Evolutionary conservation across 2,113 vertebrate genomes (phyloP).

Genomic region (Mus pahari): DNA sequence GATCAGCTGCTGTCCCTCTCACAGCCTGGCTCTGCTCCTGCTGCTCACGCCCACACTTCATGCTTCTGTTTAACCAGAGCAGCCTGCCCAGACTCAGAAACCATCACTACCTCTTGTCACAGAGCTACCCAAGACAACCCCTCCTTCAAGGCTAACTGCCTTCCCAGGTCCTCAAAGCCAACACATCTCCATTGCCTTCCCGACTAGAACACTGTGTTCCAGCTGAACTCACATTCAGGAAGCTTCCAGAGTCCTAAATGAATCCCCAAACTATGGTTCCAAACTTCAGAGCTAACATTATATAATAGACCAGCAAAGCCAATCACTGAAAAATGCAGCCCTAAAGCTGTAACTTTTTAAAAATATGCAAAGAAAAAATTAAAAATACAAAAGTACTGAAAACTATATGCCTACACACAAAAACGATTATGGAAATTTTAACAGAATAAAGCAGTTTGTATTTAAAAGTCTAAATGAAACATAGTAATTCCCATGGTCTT

Average conservation of each 20-base stretch:
- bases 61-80: neutral
- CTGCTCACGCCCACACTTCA: neutral
- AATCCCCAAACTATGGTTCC: neutral
- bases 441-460: slow-evolving; percentile 71
- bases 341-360: neutral
- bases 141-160: neutral
- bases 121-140: neutral
- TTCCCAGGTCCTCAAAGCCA: neutral
- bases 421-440: slow-evolving; percentile 67
- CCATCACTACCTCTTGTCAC: neutral
- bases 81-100: neutral
- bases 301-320: neutral
- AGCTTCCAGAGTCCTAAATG: neutral
- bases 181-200: neutral
- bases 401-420: slow-evolving; percentile 61
- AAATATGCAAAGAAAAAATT: slow-evolving; percentile 61
- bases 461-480: slow-evolving; percentile 62
- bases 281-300: slow-evolving; percentile 11
- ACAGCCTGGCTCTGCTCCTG: neutral
- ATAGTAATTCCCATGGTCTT: slow-evolving; percentile 52
- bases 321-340: neutral
- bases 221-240: neutral
- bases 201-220: neutral
- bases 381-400: slow-evolving; percentile 71
- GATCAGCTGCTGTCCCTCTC: neutral